Base-by-base conservation (phyloP, 2,113 vertebrate species). In the Clarias batrachus region DNA sequence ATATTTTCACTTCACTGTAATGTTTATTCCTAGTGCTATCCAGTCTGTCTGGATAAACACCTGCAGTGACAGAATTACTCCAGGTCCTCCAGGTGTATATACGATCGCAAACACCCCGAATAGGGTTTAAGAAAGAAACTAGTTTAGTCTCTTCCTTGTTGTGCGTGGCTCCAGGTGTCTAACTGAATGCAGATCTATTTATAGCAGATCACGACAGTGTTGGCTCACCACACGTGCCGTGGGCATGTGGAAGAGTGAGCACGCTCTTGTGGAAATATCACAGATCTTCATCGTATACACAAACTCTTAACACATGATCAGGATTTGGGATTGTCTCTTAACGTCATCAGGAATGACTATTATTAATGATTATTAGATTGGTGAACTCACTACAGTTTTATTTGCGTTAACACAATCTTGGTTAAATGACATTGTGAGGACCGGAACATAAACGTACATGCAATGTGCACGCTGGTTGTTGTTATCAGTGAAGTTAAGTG, bases 141-240 rank as follows among this genome's bases (percentile, higher is more conserved):
- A 41, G 76, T 82, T 89, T 78, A 83, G 62, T 82, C 78, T 16
- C 48, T 30, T 19, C 56, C 60, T 78, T 48, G 25, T 27, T 52
- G 37, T 52, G 27, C 52, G 27, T 33, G 56, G 30, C 23, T 86
- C 60, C 62, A 80, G 68, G 83, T 88, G 79, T 89, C 89, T 56
- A 70, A 27, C 19, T 82, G 63, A 65, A 77, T 30, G 4, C 19
- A 23, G n/a, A 21, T 73, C 81, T 91, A 89, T 88, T 87, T 83
- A 87, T 65, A 87, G 63, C 74, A 65, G 82, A 23, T 37, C 1
- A 13, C 52, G 25, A 57, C n/a, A 60, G 57, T 41, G 27, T 11
- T 21, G 52, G 30, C 33, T 63, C 68, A 80, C 68, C 27, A 37
- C 23, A 77, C 62, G 80, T 77, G 74, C 76, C 70, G 41, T 73